A percentile compares a stretch with the other conserved stretches of the same genome.
These are phyloP conservation scores for Fistularia tabacaria DNA, from an alignment of 2,797 vertebrate genomes.

Conservation along the genomic window DNA sequence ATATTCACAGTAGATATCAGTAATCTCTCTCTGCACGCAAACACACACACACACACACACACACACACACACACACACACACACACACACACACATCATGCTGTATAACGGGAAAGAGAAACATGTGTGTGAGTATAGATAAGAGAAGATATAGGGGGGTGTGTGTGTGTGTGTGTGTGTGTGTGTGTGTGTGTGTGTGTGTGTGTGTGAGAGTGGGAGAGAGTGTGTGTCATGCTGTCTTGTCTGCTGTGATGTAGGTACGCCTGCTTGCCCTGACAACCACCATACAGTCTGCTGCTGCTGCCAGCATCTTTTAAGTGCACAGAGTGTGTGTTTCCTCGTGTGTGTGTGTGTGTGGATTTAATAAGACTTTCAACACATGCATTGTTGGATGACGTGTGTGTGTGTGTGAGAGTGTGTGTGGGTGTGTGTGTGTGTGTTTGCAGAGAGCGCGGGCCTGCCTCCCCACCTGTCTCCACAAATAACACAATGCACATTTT, in stretches of 20 bases:
- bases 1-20: slow-evolving; percentile 56
- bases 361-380: too few relatives aligned
- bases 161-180: too few relatives aligned
- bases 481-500: neutral
- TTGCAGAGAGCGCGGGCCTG: too few relatives aligned
- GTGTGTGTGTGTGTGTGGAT: too few relatives aligned
- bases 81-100: slow-evolving; percentile 3
- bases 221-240: slow-evolving; percentile 14
- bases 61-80: slow-evolving; percentile 5
- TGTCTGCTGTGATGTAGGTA: slow-evolving; percentile 28
- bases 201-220: too few relatives aligned
- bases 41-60: neutral
- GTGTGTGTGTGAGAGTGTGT: too few relatives aligned
- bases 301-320: slow-evolving; percentile 4
- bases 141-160: too few relatives aligned
- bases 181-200: slow-evolving; percentile 4
- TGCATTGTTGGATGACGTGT: too few relatives aligned
- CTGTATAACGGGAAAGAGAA: too few relatives aligned
- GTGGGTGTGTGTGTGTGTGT: too few relatives aligned
- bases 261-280: neutral
- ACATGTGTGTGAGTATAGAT: too few relatives aligned
- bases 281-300: neutral
- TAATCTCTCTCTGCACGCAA: slow-evolving; percentile 33
- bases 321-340: neutral
- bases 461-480: too few relatives aligned